These are phyloP conservation scores for Pampus argenteus DNA, from an alignment of 2,797 vertebrate species.

Conservation along the genomic window DNA sequence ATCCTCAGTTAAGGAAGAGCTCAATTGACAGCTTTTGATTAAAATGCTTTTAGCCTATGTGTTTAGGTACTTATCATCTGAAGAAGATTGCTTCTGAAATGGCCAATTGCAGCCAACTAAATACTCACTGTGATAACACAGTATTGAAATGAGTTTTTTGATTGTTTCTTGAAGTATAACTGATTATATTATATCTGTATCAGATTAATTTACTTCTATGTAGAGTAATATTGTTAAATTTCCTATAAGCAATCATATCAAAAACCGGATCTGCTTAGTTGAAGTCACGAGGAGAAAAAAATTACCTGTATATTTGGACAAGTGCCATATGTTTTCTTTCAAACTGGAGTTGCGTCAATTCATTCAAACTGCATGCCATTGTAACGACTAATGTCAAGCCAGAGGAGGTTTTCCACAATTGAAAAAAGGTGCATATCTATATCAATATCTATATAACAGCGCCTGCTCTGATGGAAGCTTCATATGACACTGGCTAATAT, in stretches of 20 bases:
- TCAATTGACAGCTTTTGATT: constrained; percentile 25
- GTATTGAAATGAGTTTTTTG: not conserved
- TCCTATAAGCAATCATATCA: constrained; percentile 1
- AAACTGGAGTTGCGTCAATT: not conserved
- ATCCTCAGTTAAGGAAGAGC: not conserved
- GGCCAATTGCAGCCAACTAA: not conserved
- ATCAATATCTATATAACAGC: too few species aligned
- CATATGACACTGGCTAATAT: too few species aligned
- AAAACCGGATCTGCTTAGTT: not conserved
- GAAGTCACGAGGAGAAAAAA: not conserved
- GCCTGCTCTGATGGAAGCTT: too few species aligned
- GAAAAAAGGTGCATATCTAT: not conserved
- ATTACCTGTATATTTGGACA: not conserved
- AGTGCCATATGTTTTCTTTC: not conserved
- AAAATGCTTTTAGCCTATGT: constrained; percentile 7
- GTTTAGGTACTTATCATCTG: constrained; percentile 1
- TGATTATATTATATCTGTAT: constrained; percentile 18
- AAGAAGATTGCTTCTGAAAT: constrained; percentile 15
- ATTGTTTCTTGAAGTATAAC: constrained; percentile 1
- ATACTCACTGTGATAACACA: constrained; percentile 2
- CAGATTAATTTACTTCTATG: not conserved
- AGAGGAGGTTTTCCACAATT: not conserved
- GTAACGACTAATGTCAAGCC: not conserved
- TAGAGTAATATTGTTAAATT: constrained; percentile 3
- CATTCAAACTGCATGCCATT: not conserved